These are phyloP conservation scores for Antigone vipio DNA, from an alignment of 2,113 vertebrate species.

Conservation along the genomic window DNA sequence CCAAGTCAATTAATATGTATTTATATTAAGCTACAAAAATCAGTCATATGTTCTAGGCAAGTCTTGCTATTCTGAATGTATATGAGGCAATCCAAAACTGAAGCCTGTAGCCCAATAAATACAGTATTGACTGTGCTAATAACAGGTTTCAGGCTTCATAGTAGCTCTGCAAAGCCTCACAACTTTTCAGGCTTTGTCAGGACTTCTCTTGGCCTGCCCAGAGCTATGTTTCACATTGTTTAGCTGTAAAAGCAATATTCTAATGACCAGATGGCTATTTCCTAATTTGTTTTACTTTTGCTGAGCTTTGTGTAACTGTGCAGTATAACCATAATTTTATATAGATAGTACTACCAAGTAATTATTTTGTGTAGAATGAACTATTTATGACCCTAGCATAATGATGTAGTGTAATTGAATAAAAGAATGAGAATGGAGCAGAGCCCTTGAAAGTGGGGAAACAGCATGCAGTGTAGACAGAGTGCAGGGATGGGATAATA, in stretches of 20 bases:
- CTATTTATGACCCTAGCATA: not conserved
- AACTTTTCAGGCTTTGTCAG: not conserved
- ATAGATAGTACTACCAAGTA: not conserved
- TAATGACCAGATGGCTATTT: not conserved
- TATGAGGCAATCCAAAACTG: not conserved
- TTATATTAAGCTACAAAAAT: not conserved
- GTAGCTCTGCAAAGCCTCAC: not conserved
- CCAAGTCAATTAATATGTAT: not conserved
- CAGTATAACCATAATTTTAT: not conserved
- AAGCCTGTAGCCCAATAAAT: not conserved
- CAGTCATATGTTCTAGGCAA: not conserved
- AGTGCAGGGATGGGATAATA: not conserved
- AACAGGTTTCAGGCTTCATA: not conserved
- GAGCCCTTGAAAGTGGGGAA: not conserved
- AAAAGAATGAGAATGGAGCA: not conserved
- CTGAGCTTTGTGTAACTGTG: not conserved
- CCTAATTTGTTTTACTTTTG: not conserved
- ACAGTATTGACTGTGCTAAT: not conserved
- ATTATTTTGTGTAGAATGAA: not conserved
- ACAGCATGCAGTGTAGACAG: not conserved
- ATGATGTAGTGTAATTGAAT: not conserved
- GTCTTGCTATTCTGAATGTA: not conserved
- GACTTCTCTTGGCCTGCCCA: not conserved
- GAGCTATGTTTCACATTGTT: not conserved
- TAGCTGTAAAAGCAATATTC: slow-evolving; percentile 4